These are phyloP conservation scores for Euclidia mi DNA, from an alignment of 2,888 invertebrate species.

Conservation along the genomic window DNA sequence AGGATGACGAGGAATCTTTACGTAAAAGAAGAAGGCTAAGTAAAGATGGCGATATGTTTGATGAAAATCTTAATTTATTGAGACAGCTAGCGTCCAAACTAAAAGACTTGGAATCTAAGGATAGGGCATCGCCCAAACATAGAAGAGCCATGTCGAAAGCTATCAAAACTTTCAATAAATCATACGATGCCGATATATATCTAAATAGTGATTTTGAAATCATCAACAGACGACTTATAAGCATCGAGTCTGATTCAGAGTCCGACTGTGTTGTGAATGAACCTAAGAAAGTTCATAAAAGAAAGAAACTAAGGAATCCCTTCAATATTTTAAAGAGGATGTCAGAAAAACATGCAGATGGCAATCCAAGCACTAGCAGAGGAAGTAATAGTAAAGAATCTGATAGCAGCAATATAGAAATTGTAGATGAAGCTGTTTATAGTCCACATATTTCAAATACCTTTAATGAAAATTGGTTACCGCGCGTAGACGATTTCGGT, in stretches of 20 bases:
- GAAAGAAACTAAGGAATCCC: constrained; percentile 78
- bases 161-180: constrained; percentile 78
- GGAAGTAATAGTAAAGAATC: constrained; percentile 21
- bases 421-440: constrained; percentile 41
- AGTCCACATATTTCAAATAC: constrained; percentile 48
- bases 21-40: constrained; percentile 63
- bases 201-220: constrained; percentile 70
- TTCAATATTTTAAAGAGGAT: constrained; percentile 76
- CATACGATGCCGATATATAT: constrained; percentile 76
- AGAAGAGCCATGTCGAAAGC: constrained; percentile 76
- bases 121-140: constrained; percentile 67
- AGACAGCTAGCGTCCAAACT: constrained; percentile 70
- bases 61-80: constrained; percentile 68
- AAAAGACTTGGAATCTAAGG: constrained; percentile 65
- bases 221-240: constrained; percentile 69
- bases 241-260: constrained; percentile 76
- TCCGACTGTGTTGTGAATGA: constrained; percentile 72
- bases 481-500: constrained; percentile 75
- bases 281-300: constrained; percentile 41
- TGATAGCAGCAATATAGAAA: constrained; percentile 18
- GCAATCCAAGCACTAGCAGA: constrained; percentile 38
- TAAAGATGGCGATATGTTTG: constrained; percentile 51
- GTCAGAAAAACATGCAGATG: constrained; percentile 48
- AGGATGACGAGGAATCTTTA: constrained; percentile 71
- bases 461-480: constrained; percentile 73